These are phyloP conservation scores for Thunnus maccoyii DNA, from an alignment of 2,113 vertebrate species.

Conservation along the genomic window DNA sequence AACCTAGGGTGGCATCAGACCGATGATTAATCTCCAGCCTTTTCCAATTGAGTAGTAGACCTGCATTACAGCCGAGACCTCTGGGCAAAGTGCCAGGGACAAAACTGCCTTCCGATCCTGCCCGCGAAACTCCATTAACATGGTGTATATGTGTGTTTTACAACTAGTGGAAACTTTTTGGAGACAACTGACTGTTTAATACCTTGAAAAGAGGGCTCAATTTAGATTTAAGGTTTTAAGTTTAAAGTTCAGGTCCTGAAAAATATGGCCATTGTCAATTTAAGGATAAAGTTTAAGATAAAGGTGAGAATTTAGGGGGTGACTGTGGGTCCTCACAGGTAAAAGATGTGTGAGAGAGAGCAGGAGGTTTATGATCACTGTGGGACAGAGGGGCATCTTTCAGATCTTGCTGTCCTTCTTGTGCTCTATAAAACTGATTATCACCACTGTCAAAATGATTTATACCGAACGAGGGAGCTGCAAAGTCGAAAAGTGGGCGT, in stretches of 20 bases:
- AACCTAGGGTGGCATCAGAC: neutral
- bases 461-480: neutral
- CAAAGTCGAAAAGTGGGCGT: neutral
- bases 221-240: neutral
- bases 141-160: neutral
- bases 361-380: slow-evolving; percentile 35
- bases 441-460: slow-evolving; percentile 1
- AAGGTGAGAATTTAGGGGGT: slow-evolving; percentile 23
- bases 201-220: neutral
- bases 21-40: slow-evolving; percentile 25
- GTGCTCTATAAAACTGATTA: slow-evolving; percentile 16
- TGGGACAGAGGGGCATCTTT: slow-evolving; percentile 26
- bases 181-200: neutral
- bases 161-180: neutral
- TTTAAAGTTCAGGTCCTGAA: slow-evolving; percentile 18
- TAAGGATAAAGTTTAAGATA: slow-evolving; percentile 16
- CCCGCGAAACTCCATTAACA: slow-evolving; percentile 21
- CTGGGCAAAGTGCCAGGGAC: slow-evolving; percentile 33
- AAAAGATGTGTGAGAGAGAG: neutral
- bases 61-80: slow-evolving; percentile 26
- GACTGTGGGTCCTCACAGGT: neutral
- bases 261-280: neutral
- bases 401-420: neutral
- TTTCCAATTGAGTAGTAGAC: slow-evolving; percentile 18
- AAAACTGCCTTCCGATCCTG: slow-evolving; percentile 21